Evolutionary conservation across 1,140 invertebrate genomes (phyloP).

Genomic region (Lordiphosa clarofinis): DNA sequence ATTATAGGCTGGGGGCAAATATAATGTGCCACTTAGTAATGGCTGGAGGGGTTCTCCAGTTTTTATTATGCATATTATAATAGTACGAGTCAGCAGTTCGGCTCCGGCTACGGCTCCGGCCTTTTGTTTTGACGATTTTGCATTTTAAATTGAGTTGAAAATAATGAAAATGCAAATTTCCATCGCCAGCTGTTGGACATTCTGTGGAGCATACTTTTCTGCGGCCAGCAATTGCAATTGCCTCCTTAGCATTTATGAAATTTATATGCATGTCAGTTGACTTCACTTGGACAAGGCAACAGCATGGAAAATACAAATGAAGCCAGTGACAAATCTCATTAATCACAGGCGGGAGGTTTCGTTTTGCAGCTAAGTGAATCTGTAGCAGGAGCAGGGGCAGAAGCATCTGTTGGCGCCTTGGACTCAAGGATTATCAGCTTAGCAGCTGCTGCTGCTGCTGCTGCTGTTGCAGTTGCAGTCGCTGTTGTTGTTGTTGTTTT

Average conservation of each 20-base stretch:
- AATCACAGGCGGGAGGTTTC: constrained; percentile 56
- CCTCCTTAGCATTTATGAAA: constrained; percentile 59
- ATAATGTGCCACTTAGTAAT: constrained; percentile 70
- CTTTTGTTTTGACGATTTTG: constrained; percentile 51
- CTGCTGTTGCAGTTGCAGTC: constrained; percentile 36
- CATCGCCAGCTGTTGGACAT: constrained; percentile 39
- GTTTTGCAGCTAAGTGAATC: constrained; percentile 25
- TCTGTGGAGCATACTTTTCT: constrained; percentile 31
- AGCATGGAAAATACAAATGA: constrained; percentile 75
- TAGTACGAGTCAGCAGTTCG: constrained; percentile 41
- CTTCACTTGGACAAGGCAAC: constrained; percentile 47
- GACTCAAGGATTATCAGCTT: constrained; percentile 68
- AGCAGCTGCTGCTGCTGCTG: constrained; percentile 52
- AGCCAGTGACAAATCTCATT: constrained; percentile 76
- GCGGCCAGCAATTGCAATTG: constrained; percentile 23
- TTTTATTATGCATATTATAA: constrained; percentile 52
- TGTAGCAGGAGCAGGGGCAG: constrained; percentile 14
- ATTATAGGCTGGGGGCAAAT: constrained; percentile 67
- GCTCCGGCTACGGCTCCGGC: constrained; percentile 25
- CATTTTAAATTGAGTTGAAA: constrained; percentile 70
- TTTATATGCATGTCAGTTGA: constrained; percentile 56
- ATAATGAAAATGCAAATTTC: constrained; percentile 73
- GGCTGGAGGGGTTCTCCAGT: constrained; percentile 14
- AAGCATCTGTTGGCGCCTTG: constrained; percentile 45
- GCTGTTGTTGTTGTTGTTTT: constrained; percentile 38